These are phyloP conservation scores for Parotia lawesii DNA, from an alignment of 2,113 vertebrate species.

Conservation along the genomic window DNA sequence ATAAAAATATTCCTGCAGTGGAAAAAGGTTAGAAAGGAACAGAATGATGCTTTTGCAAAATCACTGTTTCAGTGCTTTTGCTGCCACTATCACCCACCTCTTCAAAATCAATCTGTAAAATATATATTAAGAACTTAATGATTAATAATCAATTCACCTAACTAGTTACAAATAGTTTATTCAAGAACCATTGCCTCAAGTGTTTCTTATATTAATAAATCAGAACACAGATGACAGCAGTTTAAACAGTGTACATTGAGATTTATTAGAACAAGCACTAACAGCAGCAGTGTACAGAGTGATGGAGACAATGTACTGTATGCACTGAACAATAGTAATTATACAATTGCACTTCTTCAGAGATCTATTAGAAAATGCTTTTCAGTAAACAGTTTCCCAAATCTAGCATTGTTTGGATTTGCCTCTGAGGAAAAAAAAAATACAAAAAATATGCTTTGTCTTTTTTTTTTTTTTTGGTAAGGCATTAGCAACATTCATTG, in stretches of 20 bases:
- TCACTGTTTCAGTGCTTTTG: background rate
- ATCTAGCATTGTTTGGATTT: constrained; percentile 74
- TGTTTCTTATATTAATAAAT: constrained; percentile 9
- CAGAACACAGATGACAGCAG: constrained; percentile 25
- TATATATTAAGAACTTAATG: background rate
- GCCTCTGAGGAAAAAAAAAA: constrained; percentile 66
- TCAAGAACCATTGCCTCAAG: background rate
- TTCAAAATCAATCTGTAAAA: background rate
- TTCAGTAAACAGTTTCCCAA: constrained; percentile 72
- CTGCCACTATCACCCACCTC: background rate
- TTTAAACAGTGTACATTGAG: constrained; percentile 68
- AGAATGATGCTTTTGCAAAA: background rate
- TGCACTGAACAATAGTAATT: constrained; percentile 69
- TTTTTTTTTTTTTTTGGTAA: constrained; percentile 68
- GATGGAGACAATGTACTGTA: constrained; percentile 81
- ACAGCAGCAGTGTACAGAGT: constrained; percentile 84
- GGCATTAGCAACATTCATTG: constrained; percentile 89
- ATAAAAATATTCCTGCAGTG: background rate
- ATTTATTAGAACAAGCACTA: constrained; percentile 92
- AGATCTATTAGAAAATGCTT: constrained; percentile 79
- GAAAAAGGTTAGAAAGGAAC: background rate
- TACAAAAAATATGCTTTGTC: constrained; percentile 52
- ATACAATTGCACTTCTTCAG: constrained; percentile 89
- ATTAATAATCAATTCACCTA: background rate
- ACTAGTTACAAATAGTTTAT: background rate